These are phyloP conservation scores for Dolichallabes microphthalmus DNA, from an alignment of 2,113 vertebrate genomes.

Conservation along the genomic window DNA sequence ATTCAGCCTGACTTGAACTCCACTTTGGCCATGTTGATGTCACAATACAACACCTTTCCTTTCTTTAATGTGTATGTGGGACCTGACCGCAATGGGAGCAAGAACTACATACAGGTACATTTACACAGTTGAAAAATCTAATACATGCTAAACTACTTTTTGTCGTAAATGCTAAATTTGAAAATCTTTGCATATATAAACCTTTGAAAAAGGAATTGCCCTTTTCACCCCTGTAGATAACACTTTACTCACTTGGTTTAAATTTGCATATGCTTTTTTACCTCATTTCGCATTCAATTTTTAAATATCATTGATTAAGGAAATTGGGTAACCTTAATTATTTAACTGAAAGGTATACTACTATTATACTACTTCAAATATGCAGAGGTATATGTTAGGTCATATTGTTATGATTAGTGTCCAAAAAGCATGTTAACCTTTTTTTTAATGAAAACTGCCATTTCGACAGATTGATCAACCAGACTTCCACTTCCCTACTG, in stretches of 20 bases:
- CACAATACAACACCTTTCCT: slow-evolving; percentile 82
- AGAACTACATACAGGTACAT: slow-evolving; percentile 73
- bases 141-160: neutral
- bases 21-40: slow-evolving; percentile 83
- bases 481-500: slow-evolving; percentile 79
- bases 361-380: neutral
- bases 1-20: slow-evolving; percentile 79
- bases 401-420: neutral
- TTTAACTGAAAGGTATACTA: neutral
- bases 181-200: neutral
- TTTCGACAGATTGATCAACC: slow-evolving; percentile 87
- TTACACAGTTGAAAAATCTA: neutral
- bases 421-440: neutral
- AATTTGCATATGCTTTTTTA: neutral
- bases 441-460: neutral
- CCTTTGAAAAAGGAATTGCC: neutral
- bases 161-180: neutral
- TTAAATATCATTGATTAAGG: neutral
- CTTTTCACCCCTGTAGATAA: neutral
- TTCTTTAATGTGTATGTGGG: slow-evolving; percentile 83
- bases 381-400: neutral
- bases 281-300: neutral
- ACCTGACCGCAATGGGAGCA: slow-evolving; percentile 69
- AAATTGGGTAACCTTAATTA: neutral
- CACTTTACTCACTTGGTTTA: too few relatives aligned